Evolutionary conservation across 2,113 vertebrate genomes (phyloP).

Genomic region (Vulpes ferrilata): DNA sequence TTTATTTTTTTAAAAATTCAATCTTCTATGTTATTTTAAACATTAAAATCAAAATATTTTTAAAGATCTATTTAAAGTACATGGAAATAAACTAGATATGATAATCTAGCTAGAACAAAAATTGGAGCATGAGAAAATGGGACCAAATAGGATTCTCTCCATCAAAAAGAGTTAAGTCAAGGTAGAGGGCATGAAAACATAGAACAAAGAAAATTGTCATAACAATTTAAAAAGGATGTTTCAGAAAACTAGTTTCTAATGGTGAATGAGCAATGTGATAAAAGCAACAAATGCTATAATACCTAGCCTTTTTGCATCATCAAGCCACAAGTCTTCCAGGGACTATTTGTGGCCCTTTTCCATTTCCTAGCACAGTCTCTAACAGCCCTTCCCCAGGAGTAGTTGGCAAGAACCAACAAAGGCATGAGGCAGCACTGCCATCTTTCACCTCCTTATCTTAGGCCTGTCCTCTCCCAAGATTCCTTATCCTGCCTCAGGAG

Average conservation of each 20-base stretch:
- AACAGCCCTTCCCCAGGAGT: background rate
- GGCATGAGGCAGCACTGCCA: background rate
- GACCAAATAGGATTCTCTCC: background rate
- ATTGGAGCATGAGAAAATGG: background rate
- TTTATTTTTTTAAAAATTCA: conserved; percentile 45
- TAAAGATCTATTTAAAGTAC: background rate
- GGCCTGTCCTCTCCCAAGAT: background rate
- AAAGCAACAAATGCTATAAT: background rate
- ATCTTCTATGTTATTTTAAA: background rate
- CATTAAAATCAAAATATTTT: background rate
- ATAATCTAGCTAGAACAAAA: background rate
- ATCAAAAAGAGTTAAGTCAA: background rate
- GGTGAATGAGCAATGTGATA: background rate
- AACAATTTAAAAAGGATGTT: background rate
- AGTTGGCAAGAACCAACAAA: background rate
- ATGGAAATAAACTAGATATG: background rate
- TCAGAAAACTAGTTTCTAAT: background rate
- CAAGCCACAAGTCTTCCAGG: background rate
- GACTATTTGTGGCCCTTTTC: background rate
- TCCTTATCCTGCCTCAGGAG: background rate
- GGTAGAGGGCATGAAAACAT: background rate
- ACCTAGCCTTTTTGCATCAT: background rate
- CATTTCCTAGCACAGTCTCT: background rate
- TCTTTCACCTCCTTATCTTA: background rate
- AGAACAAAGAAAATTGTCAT: background rate